Evolutionary conservation across 2,113 vertebrate species (phyloP).

Genomic region (Myocastor coypus): DNA sequence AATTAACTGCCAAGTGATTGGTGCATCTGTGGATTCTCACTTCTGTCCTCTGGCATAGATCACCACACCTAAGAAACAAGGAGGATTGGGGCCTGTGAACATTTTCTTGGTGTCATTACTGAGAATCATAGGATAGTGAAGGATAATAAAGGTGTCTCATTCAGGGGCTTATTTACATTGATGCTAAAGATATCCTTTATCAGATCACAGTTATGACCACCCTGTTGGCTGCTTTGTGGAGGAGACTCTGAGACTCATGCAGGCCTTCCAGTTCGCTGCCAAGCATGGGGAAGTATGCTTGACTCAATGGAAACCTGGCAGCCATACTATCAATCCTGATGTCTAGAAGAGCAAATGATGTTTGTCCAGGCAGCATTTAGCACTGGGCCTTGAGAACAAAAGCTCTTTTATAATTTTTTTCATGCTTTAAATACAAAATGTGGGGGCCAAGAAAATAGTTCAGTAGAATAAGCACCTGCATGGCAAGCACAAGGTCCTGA

Average conservation of each 20-base stretch:
- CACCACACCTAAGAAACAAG: constrained; percentile 95
- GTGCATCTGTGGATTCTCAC: constrained; percentile 97
- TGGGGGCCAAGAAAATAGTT: not conserved
- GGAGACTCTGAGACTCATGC: constrained; percentile 95
- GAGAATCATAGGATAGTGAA: constrained; percentile 96
- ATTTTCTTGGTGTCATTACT: constrained; percentile 95
- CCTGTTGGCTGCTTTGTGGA: constrained; percentile 98
- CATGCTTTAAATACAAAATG: constrained; percentile 67
- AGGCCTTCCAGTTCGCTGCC: constrained; percentile 99
- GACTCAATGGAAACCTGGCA: constrained; percentile 98
- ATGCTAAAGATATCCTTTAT: constrained; percentile 94
- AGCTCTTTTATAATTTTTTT: constrained; percentile 67
- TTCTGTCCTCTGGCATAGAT: constrained; percentile 99
- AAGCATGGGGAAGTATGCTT: constrained; percentile 99
- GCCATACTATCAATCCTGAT: constrained; percentile 98
- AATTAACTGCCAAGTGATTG: constrained; percentile 96
- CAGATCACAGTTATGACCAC: constrained; percentile 98
- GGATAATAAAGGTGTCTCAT: constrained; percentile 97
- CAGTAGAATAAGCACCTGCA: too few species aligned
- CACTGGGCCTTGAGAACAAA: constrained; percentile 22
- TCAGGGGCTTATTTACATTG: constrained; percentile 97
- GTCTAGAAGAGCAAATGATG: constrained; percentile 97
- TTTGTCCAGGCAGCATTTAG: constrained; percentile 93
- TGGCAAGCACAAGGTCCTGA: too few species aligned
- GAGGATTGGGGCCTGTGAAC: constrained; percentile 95